Evolutionary conservation across 2,797 vertebrate species (phyloP), one percentile per base, ranked within the genome.

Genomic region (Hemibagrus guttatus): DNA sequence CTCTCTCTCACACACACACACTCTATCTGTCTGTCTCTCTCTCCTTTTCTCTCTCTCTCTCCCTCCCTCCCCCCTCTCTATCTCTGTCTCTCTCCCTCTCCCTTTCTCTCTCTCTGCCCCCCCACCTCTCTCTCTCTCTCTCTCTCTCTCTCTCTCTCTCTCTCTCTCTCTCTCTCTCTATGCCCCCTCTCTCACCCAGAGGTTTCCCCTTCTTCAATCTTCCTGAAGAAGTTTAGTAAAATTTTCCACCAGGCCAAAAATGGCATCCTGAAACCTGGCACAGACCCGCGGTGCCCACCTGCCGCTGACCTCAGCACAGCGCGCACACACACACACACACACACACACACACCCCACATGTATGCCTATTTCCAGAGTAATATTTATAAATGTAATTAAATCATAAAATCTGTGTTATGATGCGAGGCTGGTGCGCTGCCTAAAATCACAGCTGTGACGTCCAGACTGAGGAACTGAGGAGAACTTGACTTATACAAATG

Each of bases 171-270:
- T 80, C 35, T 42, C 66, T 28, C 42, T 79, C 74, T 84, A 66
- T 81, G 56, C 56, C 42, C 56, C 69, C 56, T 66, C 82, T 56
- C 54, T 35, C 28, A 5, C 59, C 23, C 23, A 82, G 14, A 63
- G 23, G 49, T 84, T 82, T 83, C 87, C 84, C 83, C 89, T 91
- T 88, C 89, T 91, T 91, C 89, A 92, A 93, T 91, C 91, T 91
- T 91, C 87, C 84, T 81, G 91, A 91, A 87, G 66, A 87, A 89
- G 92, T 86, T 56, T n/a, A 16, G 84, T 59, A 84, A 94, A 95
- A 94, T 90, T 93, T 95, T 95, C 95, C 94, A 59, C 89, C 90
- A 66, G 90, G 59, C 93, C 91, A 91, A 94, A 95, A 95, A 93
- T 93, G 91, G 80, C 89, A 82, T 92, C 90, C 87, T 86, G 88